Evolutionary conservation across 2,888 invertebrate species (phyloP), one percentile per base, ranked within the genome.

Genomic region (Drosophila fulvimacula): DNA sequence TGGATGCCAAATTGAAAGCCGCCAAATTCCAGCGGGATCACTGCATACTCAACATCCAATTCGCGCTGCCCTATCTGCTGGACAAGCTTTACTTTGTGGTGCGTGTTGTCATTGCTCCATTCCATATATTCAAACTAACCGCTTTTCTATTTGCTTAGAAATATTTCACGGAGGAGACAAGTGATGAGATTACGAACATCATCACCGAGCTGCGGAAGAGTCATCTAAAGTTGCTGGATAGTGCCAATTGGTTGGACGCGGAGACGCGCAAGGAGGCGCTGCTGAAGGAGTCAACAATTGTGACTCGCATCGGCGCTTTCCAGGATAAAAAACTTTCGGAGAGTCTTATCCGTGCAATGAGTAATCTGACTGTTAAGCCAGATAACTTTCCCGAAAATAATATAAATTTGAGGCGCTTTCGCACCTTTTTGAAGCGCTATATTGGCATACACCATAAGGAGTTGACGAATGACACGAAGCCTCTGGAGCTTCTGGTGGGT

Each of bases 191-290:
- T 2, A 42, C 61, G 0, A 57, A 44, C 0, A 83, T 92, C 1
- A 79, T 92, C 1, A 62, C 67, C 15, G 89, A 92, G 52, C 46
- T 92, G 17, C 88, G 88, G n/a, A 75, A 81, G 36, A 88, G 88
- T 46, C 64, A 88, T 19, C 77, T 76, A 7, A 27, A 67, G 6
- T 24, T 86, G 0, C 53, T 92, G 3, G 64, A 88, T 19, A 79
- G 82, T 13, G 87, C 89, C 3, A 90, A 88, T 19, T 92, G 92
- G 92, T 52, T 92, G 44, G 92, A 92, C 49, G 80, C 79, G 17
- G 65, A 77, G 0, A 92, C 92, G 2, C 80, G 90, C 2, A 27
- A 44, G 4, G 87, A 91, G 51, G 92, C 92, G 0, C 52, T 92
- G 27, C 68, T 79, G 0, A 92, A 92, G 46, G 91, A 90, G 51